Percentiles rank a stretch among this genome's conserved stretches.
phyloP scores from a whole-genome alignment of 2,797 vertebrate species.

The Prionace glauca region DNA sequence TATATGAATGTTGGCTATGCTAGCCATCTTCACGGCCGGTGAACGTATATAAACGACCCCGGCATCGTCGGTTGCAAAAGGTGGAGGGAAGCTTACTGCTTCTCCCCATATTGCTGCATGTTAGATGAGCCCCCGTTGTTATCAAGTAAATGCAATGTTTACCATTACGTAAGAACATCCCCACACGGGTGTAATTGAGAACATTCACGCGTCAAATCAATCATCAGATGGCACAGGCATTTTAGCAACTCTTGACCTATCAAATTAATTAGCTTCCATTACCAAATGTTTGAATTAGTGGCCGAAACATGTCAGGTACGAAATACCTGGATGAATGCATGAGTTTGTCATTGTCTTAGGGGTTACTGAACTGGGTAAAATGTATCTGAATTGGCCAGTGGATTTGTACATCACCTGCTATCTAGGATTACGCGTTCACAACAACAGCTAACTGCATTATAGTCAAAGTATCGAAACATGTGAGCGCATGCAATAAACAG shows the following conservation, averaged over 20 bases:
- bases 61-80: background rate
- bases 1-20: background rate
- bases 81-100: background rate
- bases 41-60: background rate
- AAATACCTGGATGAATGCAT: background rate
- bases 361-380: background rate
- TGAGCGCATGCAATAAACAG: constrained; percentile 33
- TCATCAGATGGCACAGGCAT: background rate
- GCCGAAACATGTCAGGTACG: background rate
- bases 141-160: background rate
- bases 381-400: background rate
- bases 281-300: background rate
- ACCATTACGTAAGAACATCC: background rate
- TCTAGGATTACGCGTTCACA: background rate
- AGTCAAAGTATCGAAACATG: background rate
- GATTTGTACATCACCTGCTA: background rate
- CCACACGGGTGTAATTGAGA: background rate
- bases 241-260: background rate
- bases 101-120: background rate
- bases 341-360: background rate
- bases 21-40: background rate
- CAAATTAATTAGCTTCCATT: background rate
- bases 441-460: background rate
- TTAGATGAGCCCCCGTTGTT: background rate
- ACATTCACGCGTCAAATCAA: background rate